These are phyloP conservation scores for Melanotaenia parkinsoni DNA, from an alignment of 2,797 vertebrate genomes.

Conservation along the genomic window DNA sequence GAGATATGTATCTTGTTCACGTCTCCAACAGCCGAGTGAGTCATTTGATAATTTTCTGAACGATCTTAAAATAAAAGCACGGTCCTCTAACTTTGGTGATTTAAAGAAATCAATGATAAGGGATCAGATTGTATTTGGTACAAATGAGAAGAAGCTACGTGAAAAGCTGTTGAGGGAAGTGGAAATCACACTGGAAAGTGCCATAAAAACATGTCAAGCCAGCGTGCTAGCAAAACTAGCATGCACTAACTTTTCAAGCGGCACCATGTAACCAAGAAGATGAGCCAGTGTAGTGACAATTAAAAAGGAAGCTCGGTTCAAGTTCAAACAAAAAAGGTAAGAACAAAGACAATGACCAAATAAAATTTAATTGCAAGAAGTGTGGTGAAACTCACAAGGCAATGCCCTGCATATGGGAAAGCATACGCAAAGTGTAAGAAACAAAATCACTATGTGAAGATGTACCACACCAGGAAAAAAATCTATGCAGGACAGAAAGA, in stretches of 20 bases:
- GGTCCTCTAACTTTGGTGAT: conserved; percentile 12
- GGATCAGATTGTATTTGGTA: neutral
- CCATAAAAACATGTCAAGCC: no score
- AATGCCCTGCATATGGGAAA: no score
- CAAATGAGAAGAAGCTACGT: neutral
- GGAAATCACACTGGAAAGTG: neutral
- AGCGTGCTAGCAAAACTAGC: no score
- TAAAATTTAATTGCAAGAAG: no score
- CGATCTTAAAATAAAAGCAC: neutral
- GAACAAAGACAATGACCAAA: neutral
- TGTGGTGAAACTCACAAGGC: no score
- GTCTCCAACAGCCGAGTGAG: neutral
- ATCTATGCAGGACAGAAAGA: neutral
- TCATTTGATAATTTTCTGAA: conserved; percentile 5
- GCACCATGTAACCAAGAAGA: neutral
- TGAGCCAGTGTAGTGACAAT: neutral
- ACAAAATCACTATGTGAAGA: neutral
- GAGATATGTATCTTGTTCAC: no score
- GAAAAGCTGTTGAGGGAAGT: neutral
- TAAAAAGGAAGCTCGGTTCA: neutral
- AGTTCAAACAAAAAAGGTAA: neutral
- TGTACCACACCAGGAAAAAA: neutral
- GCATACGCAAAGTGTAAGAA: no score
- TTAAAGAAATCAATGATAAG: neutral
- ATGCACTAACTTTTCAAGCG: no score